Evolutionary conservation across 2,113 vertebrate species (phyloP), one percentile per base, ranked within the genome.

Genomic region (Ictalurus furcatus): DNA sequence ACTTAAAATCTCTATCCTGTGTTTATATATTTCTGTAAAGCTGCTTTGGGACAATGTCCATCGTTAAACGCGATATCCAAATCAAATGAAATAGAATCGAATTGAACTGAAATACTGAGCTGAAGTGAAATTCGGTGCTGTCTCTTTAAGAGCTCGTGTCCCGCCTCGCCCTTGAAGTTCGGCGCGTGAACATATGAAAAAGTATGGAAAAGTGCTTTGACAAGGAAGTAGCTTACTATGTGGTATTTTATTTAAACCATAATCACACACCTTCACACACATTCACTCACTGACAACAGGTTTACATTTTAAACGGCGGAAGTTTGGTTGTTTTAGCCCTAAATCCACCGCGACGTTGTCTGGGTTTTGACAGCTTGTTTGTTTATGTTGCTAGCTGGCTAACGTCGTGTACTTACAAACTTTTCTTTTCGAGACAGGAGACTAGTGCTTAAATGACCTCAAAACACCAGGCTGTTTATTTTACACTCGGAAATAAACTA

Each of bases 151-250:
- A 87, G 9, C 44, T 21, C 21, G 1, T 40, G 91, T 93, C 93
- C 94, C 95, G 94, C 80, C 56, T 87, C 84, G 7, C 19, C 17
- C 87, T 91, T 89, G 92, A 92, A 95, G 88, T 94, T 95, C 95
- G 86, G 94, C 92, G 93, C 92, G 63, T 86, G 76, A 40, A 84
- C 85, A 71, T 84, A 44, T 87, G 71, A 82, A 88, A 86, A 28
- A 69, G 93, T 94, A 52, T 17, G 91, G 89, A 92, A 73, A 81
- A 61, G 85, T 63, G 63, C 34, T 28, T n/a, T 34, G 86, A 56
- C 23, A 4, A 63, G 90, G 85, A 87, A 85, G 52, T 84, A 69
- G 1, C 2, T 37, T 59, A 12, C 1, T 40, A 16, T 25, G 21
- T 14, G 54, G 30, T 59, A 23, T 59, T 82, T 58, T 14, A 61